A percentile compares a stretch with the other conserved stretches of the same genome.
These are phyloP conservation scores for Myocastor coypus DNA, from an alignment of 2,113 vertebrate species.

Conservation along the genomic window DNA sequence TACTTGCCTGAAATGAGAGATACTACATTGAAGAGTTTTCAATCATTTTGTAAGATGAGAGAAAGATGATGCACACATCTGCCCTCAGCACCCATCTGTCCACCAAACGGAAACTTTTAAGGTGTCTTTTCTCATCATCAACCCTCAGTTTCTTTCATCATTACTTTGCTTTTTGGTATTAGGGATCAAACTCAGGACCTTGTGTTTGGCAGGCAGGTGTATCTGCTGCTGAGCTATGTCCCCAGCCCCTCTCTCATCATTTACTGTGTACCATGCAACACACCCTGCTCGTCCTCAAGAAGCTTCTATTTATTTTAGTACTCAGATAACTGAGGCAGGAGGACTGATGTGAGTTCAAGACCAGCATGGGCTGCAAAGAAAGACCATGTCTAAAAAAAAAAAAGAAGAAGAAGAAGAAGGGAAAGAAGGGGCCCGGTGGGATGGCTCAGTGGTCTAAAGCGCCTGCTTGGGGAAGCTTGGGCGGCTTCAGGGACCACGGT, in stretches of 20 bases:
- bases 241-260: not conserved
- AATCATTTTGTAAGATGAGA: conserved; percentile 15
- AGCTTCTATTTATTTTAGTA: not conserved
- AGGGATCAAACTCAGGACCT: too few relatives aligned
- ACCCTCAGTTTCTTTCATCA: not conserved
- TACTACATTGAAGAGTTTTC: conserved; percentile 26
- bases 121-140: not conserved
- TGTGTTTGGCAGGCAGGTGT: too few relatives aligned
- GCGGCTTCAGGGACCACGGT: too few relatives aligned
- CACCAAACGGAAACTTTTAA: not conserved
- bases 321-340: not conserved
- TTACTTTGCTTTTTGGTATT: not conserved
- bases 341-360: not conserved
- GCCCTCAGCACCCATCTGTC: not conserved
- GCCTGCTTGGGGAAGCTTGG: too few relatives aligned
- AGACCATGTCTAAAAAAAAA: not conserved
- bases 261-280: not conserved
- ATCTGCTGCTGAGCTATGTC: too few relatives aligned
- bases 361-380: not conserved
- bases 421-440: too few relatives aligned
- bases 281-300: not conserved
- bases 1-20: conserved; percentile 91
- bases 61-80: not conserved
- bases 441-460: too few relatives aligned
- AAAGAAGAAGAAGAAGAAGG: too few relatives aligned